Conservation (phyloP, 64 coral and sea anemone genomes). For the Montipora cactus region DNA sequence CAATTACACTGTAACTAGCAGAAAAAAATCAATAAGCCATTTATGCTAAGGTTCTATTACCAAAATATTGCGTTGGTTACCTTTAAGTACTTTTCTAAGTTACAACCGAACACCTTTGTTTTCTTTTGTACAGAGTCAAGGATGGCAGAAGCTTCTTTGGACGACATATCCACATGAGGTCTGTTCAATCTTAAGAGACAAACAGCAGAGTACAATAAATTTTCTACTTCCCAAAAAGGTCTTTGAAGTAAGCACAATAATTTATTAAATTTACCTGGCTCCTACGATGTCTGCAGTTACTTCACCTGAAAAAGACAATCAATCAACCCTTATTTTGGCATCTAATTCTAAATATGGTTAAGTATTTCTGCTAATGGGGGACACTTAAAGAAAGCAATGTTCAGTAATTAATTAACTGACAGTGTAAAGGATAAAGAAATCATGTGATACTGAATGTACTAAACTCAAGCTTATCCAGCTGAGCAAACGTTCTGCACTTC, state of each 20-base stretch:
- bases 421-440: no score
- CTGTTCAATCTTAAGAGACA: constrained; percentile 47
- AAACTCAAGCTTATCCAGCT: no score
- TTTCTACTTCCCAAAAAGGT: neutral
- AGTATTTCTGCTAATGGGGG: no score
- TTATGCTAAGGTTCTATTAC: neutral
- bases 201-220: neutral
- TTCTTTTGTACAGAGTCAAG: constrained; percentile 94
- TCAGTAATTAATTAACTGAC: no score
- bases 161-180: constrained; percentile 42
- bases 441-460: no score
- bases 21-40: neutral
- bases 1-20: no score
- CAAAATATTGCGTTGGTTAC: constrained; percentile 7
- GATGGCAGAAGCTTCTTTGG: constrained; percentile 78
- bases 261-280: constrained; percentile 13
- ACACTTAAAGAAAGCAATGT: no score
- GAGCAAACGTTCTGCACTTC: no score
- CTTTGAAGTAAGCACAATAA: neutral
- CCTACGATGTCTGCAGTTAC: constrained; percentile 85
- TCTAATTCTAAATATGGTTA: no score
- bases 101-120: constrained; percentile 97
- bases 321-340: no score
- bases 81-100: constrained; percentile 91
- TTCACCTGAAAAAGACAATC: constrained; percentile 58